Conservation (phyloP, 1,140 invertebrate genomes). For the Delia radicum region DNA sequence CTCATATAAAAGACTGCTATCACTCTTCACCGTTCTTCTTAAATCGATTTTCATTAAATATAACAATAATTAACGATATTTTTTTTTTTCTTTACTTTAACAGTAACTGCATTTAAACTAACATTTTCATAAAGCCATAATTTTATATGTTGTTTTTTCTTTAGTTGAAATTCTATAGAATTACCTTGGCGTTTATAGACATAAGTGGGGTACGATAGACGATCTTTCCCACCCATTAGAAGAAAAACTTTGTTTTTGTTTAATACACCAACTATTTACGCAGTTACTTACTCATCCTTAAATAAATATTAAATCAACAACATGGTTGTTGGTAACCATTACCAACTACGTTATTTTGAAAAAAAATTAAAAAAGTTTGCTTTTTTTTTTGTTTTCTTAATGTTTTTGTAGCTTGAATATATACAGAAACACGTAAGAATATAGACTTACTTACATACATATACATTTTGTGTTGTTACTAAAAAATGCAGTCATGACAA, state of each 20-base stretch:
- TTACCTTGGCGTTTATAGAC: not conserved
- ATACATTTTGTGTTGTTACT: not conserved
- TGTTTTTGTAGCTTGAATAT: not conserved
- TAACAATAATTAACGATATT: too few species aligned
- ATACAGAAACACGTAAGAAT: too few species aligned
- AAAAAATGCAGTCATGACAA: conserved; percentile 25
- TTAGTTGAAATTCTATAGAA: not conserved
- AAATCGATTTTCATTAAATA: not conserved
- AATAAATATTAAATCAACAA: not conserved
- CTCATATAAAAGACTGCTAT: too few species aligned
- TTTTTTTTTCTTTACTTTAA: not conserved
- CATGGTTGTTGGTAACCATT: not conserved
- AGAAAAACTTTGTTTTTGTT: not conserved
- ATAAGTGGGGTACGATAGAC: not conserved
- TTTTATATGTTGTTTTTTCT: too few species aligned
- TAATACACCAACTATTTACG: not conserved
- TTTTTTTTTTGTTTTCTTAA: not conserved
- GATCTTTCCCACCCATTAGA: not conserved
- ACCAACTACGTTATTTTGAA: not conserved
- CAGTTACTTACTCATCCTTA: not conserved
- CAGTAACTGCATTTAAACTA: too few species aligned
- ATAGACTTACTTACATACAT: not conserved
- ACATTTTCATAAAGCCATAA: not conserved
- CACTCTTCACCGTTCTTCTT: not conserved
- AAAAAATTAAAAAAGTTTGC: not conserved